Evolutionary conservation across 2,113 vertebrate species (phyloP).

Genomic region (Siphamia tubifer): DNA sequence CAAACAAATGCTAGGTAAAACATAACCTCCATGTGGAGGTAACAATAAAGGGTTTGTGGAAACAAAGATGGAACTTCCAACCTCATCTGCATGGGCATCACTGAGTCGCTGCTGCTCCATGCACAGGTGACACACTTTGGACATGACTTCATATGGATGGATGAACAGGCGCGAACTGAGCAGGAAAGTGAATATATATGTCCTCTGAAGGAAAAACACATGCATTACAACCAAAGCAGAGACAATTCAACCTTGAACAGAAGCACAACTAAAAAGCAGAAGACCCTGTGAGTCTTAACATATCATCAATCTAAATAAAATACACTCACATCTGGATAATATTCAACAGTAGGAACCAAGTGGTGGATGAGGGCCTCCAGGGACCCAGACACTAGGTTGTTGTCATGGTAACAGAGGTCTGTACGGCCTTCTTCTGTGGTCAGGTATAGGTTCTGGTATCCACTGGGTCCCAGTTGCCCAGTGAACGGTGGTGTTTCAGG

Average conservation of each 20-base stretch:
- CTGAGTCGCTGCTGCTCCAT: constrained; percentile 84
- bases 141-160: constrained; percentile 90
- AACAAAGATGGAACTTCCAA: constrained; percentile 55
- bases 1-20: too few relatives aligned
- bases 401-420: constrained; percentile 90
- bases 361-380: constrained; percentile 94
- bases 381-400: constrained; percentile 90
- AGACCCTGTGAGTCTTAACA: too few relatives aligned
- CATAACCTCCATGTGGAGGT: too few relatives aligned
- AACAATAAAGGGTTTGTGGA: too few relatives aligned
- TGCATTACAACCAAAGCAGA: neutral
- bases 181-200: constrained; percentile 94
- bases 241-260: neutral
- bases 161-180: constrained; percentile 93
- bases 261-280: too few relatives aligned
- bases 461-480: constrained; percentile 84
- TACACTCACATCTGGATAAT: constrained; percentile 92
- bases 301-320: neutral
- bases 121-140: constrained; percentile 89
- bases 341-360: constrained; percentile 89
- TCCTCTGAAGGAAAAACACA: constrained; percentile 80
- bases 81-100: constrained; percentile 87
- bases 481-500: constrained; percentile 89
- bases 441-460: constrained; percentile 88
- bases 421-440: constrained; percentile 83